Percentiles rank a stretch among this genome's conserved stretches.
Conservation (phyloP, 2,888 invertebrate genomes). For the Apamea crenata region DNA sequence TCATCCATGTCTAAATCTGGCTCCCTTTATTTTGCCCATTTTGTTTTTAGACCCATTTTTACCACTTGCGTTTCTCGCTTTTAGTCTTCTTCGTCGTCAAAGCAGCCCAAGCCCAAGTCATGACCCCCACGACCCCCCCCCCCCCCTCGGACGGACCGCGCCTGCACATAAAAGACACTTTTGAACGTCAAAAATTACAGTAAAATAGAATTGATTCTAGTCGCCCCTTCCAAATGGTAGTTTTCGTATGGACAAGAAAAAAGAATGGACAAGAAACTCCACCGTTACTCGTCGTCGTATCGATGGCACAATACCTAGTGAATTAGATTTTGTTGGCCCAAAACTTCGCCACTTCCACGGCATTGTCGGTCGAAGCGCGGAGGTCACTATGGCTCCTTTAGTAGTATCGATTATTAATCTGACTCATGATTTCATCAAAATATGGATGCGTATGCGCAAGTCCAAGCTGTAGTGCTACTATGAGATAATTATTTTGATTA, state of each 20-base stretch:
- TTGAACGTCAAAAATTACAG: too few relatives aligned
- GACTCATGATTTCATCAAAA: background rate
- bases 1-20: background rate
- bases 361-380: background rate
- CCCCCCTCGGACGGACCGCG: too few relatives aligned
- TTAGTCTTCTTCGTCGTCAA: background rate
- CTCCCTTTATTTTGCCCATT: background rate
- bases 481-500: constrained; percentile 50
- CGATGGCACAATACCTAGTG: background rate
- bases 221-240: too few relatives aligned
- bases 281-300: too few relatives aligned
- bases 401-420: background rate
- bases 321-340: background rate
- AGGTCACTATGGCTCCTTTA: background rate
- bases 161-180: too few relatives aligned
- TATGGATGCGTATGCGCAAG: background rate
- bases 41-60: background rate
- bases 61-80: background rate
- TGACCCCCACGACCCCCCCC: too few relatives aligned
- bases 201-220: too few relatives aligned
- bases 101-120: too few relatives aligned
- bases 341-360: background rate
- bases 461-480: background rate
- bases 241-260: too few relatives aligned
- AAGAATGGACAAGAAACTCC: too few relatives aligned